Evolutionary conservation across 2,113 vertebrate genomes (phyloP).

Genomic region (Heterochromis multidens): DNA sequence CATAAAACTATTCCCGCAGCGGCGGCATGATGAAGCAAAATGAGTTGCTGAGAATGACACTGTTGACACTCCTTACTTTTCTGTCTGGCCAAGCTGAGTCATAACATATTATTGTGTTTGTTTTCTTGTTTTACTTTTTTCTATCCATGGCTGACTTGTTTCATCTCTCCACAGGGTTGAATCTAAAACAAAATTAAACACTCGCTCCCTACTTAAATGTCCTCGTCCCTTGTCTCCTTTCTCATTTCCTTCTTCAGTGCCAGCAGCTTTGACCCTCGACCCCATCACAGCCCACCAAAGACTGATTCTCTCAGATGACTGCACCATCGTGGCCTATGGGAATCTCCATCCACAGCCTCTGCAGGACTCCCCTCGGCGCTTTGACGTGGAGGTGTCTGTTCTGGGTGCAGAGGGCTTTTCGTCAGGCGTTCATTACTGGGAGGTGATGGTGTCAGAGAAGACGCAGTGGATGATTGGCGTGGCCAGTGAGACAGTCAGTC

Average conservation of each 20-base stretch:
- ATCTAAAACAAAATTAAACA: not conserved
- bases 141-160: not conserved
- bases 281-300: conserved; percentile 94
- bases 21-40: not conserved
- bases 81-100: conserved; percentile 3
- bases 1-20: conserved; percentile 10
- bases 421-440: conserved; percentile 94
- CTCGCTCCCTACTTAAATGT: not conserved
- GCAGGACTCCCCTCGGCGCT: conserved; percentile 94
- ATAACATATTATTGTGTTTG: conserved; percentile 1
- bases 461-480: conserved; percentile 99
- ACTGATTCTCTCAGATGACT: conserved; percentile 95
- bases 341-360: conserved; percentile 95
- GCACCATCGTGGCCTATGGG: conserved; percentile 95
- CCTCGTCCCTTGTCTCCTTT: not conserved
- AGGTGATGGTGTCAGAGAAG: conserved; percentile 97
- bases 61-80: not conserved
- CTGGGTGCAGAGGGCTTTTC: conserved; percentile 88
- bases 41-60: conserved; percentile 2
- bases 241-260: conserved; percentile 75
- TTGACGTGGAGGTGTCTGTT: conserved; percentile 96
- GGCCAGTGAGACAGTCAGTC: conserved; percentile 89
- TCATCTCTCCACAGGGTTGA: not conserved
- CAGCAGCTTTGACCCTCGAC: conserved; percentile 89
- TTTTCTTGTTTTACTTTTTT: not conserved